phyloP scores from a whole-genome alignment of 2,113 vertebrate species.

The human (Homo sapiens) region GRCh38 chr5:20244001-20244500 shows the following conservation, averaged over 20 bases:
- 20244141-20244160: background rate
- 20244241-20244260: background rate
- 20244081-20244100: background rate
- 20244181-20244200: background rate
- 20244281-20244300: background rate
- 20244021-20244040: background rate
- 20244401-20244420: too few relatives aligned
- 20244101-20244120: background rate
- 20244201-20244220: background rate
- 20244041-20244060: background rate
- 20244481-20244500: background rate
- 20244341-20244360: background rate
- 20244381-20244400: too few relatives aligned
- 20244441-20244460: accelerated
- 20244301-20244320: background rate
- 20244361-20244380: background rate
- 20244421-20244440: accelerated
- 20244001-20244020: background rate
- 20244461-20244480: background rate
- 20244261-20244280: background rate
- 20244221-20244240: background rate
- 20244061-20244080: background rate
- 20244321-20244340: background rate
- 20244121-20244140: background rate
- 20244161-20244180: background rate